Base-by-base conservation (phyloP, 2,797 vertebrate genomes). In the Pseudomugil gertrudae region DNA sequence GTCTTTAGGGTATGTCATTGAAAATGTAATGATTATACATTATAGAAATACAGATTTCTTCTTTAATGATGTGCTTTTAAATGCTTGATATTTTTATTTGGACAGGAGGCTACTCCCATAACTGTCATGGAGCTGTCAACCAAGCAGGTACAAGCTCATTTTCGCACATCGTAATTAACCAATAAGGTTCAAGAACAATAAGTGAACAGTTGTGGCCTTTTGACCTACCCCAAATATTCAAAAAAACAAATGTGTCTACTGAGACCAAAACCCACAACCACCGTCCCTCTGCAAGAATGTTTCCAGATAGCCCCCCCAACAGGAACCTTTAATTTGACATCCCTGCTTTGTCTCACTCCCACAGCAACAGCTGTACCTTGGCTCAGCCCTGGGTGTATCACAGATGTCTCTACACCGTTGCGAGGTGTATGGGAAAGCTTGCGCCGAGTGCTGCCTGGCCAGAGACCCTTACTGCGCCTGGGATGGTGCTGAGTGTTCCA, bases 391-490 rank as follows among this genome's bases (percentile, higher is more conserved):
- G 15, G 97, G 98, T 0, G 92, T 99, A 35, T 96, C 96, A 27
- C 98, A 99, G 93, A 96, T 99, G 82, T 95, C 98, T n/a, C 78
- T 99, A 45, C 98, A 99, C 89, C 96, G 98, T 29, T 99, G 98
- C 2, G 96, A 97, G 66, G 91, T 98, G 68, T 99, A 99, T 36
- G 98, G 98, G 74, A 97, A 97, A 89, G 98, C 98, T 26, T 99
- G 98, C 26, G 98, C 97, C 0, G 98, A 99, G 86, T 99, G 98
- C 83, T 99, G 98, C 86, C 95, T 99, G 40, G 97, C 98, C 10
- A 91, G 97, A 53, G 98, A 99, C 86, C 97, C 98, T 4, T 99
- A 99, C 72, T 99, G 98, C 15, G 98, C 98, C 78, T 99, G 98
- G 98, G 98, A 99, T 19, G 98, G 98, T 51, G 92, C 95, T 0